Conservation (phyloP, 2,888 invertebrate species). For the Melinaea marsaeus region DNA sequence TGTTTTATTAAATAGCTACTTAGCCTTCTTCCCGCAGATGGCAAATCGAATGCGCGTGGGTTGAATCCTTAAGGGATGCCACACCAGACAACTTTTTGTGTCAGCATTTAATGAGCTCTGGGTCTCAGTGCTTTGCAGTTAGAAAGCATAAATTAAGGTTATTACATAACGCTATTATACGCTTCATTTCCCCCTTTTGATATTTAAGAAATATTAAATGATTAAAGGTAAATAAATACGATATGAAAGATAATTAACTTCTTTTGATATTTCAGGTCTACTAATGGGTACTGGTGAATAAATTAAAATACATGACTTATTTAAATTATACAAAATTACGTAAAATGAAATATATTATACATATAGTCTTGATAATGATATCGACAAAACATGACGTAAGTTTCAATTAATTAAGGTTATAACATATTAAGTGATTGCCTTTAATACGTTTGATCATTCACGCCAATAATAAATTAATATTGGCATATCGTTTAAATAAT, state of each 20-base stretch:
- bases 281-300: too few species aligned
- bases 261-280: too few species aligned
- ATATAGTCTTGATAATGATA: too few species aligned
- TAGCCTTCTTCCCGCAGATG: conserved; percentile 34
- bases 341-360: too few species aligned
- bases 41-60: conserved; percentile 47
- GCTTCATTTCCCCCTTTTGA: conserved; percentile 7
- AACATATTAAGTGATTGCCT: too few species aligned
- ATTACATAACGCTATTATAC: conserved; percentile 34
- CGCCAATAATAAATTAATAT: too few species aligned
- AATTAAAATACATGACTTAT: too few species aligned
- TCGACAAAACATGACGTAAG: too few species aligned
- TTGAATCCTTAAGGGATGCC: conserved; percentile 44
- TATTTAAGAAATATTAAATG: not conserved
- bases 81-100: conserved; percentile 58
- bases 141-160: conserved; percentile 47
- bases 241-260: not conserved
- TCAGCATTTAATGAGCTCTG: conserved; percentile 68
- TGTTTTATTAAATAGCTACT: conserved; percentile 33
- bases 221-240: not conserved
- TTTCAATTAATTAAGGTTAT: too few species aligned
- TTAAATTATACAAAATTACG: too few species aligned
- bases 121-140: conserved; percentile 53
- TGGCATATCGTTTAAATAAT: too few species aligned
- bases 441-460: too few species aligned